Conservation (phyloP, 2,888 invertebrate species). For the Mongoloraphidia duomilia region DNA sequence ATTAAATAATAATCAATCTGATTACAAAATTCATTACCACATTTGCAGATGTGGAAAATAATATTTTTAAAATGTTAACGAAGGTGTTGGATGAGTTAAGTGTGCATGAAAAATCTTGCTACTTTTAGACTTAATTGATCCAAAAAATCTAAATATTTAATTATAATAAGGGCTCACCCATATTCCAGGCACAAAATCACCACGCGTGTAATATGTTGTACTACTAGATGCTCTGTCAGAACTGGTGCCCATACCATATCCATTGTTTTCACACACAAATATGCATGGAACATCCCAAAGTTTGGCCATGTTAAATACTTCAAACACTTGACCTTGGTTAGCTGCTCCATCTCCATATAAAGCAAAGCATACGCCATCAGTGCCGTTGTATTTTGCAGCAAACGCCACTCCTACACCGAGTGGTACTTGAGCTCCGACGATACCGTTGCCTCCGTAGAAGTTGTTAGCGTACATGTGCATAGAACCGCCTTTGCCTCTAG, state of each 20-base stretch:
- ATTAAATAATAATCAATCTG: no score
- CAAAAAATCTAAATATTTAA: no score
- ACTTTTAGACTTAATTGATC: no score
- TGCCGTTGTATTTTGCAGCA: conserved; percentile 74
- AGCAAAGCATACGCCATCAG: conserved; percentile 74
- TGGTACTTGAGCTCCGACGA: conserved; percentile 44
- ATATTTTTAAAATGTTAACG: background rate
- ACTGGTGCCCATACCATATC: conserved; percentile 98
- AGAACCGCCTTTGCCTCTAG: no score
- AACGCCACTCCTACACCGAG: conserved; percentile 89
- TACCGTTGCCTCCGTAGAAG: no score
- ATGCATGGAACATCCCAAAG: conserved; percentile 87
- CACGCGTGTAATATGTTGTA: conserved; percentile 82
- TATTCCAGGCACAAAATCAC: conserved; percentile 90
- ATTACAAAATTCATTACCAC: no score
- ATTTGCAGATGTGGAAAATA: background rate
- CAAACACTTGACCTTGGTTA: conserved; percentile 88
- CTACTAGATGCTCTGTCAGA: conserved; percentile 76
- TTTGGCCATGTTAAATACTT: conserved; percentile 91
- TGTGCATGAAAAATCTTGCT: background rate
- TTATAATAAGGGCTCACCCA: conserved; percentile 44
- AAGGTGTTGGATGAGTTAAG: background rate
- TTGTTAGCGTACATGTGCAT: no score
- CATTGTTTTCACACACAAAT: conserved; percentile 97
- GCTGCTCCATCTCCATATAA: conserved; percentile 91